Percentiles rank a stretch among this genome's conserved stretches.
phyloP scores from a whole-genome alignment of 2,888 invertebrate species.

The Pachymerium ferrugineum region DNA sequence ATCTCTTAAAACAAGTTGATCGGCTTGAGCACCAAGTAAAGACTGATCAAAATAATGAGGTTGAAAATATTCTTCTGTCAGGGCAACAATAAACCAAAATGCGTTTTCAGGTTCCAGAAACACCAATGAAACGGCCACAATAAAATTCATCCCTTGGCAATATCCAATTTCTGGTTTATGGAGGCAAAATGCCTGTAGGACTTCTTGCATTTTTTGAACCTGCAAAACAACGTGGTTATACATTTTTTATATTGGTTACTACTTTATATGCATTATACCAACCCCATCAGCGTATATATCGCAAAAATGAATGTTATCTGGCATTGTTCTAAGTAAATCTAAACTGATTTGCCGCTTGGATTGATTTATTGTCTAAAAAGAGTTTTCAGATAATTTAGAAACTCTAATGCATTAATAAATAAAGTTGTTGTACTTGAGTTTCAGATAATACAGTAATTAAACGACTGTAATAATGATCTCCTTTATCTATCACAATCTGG shows the following conservation, averaged over 20 bases:
- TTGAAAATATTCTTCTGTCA: slow-evolving; percentile 52
- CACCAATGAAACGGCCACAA: slow-evolving; percentile 51
- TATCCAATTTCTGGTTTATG: slow-evolving; percentile 53
- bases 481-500: slow-evolving; percentile 50
- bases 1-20: slow-evolving; percentile 52
- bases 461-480: slow-evolving; percentile 49
- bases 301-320: slow-evolving; percentile 52
- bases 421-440: not conserved
- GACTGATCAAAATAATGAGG: slow-evolving; percentile 52
- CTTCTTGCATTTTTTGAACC: slow-evolving; percentile 52
- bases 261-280: too few relatives aligned
- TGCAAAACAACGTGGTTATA: too few relatives aligned
- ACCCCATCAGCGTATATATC: slow-evolving; percentile 52
- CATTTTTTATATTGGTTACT: too few relatives aligned
- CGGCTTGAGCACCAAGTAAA: slow-evolving; percentile 52
- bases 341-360: slow-evolving; percentile 53
- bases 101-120: slow-evolving; percentile 54
- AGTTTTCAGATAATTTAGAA: not conserved
- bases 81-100: slow-evolving; percentile 54
- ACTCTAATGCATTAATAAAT: not conserved
- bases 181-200: slow-evolving; percentile 52
- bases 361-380: slow-evolving; percentile 46
- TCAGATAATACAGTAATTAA: slow-evolving; percentile 52
- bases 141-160: slow-evolving; percentile 56
- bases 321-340: slow-evolving; percentile 54